Base-by-base conservation (phyloP, 1,140 invertebrate genomes). In the Lepidurus packardi region DNA sequence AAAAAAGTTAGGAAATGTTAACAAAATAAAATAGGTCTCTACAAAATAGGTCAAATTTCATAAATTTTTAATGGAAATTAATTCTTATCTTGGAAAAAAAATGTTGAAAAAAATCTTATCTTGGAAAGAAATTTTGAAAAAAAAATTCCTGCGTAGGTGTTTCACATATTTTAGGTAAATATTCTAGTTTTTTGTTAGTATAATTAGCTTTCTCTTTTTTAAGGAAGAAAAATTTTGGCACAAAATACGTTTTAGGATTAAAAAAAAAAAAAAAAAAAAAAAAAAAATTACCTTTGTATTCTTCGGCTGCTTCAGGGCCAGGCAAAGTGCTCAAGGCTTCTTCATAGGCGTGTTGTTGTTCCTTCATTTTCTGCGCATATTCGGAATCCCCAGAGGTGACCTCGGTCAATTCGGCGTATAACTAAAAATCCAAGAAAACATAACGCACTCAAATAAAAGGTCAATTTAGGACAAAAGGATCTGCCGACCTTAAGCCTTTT, bases 291-390 rank as follows among this genome's bases (percentile, higher is more conserved):
- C 86, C 87, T 87, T 90, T 90, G 85, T 88, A 92, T 84, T 95
- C 92, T 84, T 92, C 90, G 79, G 91, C 91, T 73, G 92, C 92
- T 83, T 94, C 91, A 0, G 92, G 92, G 85, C 90, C 93, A 5
- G 92, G 92, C 80, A 95, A 88, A 41, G 89, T 89, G 81, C 90
- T 89, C 11, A 95, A 85, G 3, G 93, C 93, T 81, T 92, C 89
- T 84, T 93, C 90, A 84, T 96, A 96, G 83, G 91, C 90, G 81
- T 89, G 87, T 81, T 90, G 89, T 79, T 91, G 93, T 80, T 91
- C 89, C 43, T 87, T 87, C 84, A 93, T 89, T 84, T 92, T 94
- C n/a, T 85, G 81, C 74, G 74, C 79, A 79, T 84, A 83, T 79
- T 91, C 89, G 5, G 89, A 89, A 79, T 89, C 88, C 76, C 82